These are phyloP conservation scores for Merodon equestris DNA, from an alignment of 2,888 invertebrate species.

Conservation along the genomic window DNA sequence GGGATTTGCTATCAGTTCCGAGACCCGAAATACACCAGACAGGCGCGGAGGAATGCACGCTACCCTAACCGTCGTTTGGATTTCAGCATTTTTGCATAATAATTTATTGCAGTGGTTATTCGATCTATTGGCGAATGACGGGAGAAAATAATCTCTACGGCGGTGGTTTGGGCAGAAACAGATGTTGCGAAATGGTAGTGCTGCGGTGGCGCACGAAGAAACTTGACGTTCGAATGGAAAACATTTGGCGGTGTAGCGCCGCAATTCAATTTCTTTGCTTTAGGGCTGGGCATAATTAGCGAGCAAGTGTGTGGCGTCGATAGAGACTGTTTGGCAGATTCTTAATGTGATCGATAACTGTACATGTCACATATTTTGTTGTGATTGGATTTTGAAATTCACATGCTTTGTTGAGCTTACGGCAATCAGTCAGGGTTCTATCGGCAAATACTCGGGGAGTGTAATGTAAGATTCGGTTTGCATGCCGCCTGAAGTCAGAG, in stretches of 20 bases:
- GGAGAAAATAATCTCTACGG: slow-evolving; percentile 1
- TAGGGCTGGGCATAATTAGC: slow-evolving; percentile 37
- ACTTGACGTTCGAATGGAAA: slow-evolving; percentile 12
- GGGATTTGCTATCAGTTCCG: slow-evolving; percentile 59
- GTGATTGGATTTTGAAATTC: slow-evolving; percentile 22
- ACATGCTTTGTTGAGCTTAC: not conserved
- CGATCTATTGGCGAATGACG: slow-evolving; percentile 51
- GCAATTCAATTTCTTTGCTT: slow-evolving; percentile 15
- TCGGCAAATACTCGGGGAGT: too few relatives aligned
- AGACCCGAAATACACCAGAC: not conserved
- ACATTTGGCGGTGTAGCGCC: slow-evolving; percentile 12
- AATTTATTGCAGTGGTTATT: slow-evolving; percentile 49
- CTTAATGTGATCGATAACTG: slow-evolving; percentile 24
- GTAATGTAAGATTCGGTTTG: too few relatives aligned
- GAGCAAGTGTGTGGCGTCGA: not conserved
- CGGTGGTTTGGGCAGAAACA: not conserved
- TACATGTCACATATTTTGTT: too few relatives aligned
- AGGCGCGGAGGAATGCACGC: slow-evolving; percentile 48
- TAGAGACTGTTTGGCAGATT: slow-evolving; percentile 15
- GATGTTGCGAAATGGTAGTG: slow-evolving; percentile 40
- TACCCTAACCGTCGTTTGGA: slow-evolving; percentile 2
- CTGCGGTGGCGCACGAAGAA: not conserved
- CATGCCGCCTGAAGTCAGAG: too few relatives aligned
- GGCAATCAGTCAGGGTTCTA: too few relatives aligned
- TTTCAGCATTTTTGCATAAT: slow-evolving; percentile 61